Conservation (phyloP, 1,140 invertebrate species). For the Meloidogyne chitwoodi region DNA sequence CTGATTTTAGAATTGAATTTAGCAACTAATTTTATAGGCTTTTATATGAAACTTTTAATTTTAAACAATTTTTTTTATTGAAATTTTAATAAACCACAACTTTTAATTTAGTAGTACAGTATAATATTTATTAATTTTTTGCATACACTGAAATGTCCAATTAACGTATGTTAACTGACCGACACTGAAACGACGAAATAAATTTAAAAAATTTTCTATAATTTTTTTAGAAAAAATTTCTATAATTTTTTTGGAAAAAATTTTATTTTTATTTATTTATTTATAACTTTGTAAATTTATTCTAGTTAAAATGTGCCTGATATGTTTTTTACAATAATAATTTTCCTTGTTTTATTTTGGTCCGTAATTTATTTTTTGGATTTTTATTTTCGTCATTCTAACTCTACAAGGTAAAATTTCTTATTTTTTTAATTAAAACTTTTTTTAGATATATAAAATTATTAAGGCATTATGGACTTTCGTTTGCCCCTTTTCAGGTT, state of each 20-base stretch:
- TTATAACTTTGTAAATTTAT: neutral
- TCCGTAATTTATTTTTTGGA: conserved; percentile 22
- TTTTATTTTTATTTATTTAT: no score
- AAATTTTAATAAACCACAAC: no score
- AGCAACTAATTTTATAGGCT: neutral
- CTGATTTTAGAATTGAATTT: neutral
- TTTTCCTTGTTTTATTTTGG: conserved; percentile 34
- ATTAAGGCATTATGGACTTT: conserved; percentile 30
- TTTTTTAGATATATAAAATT: conserved; percentile 20
- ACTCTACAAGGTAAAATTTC: conserved; percentile 21
- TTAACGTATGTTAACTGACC: no score
- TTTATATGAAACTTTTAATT: no score
- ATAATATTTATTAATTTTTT: no score
- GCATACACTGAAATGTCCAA: no score
- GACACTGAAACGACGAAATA: no score
- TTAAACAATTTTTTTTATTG: no score
- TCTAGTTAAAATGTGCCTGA: neutral
- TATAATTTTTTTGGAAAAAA: no score
- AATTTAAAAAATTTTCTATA: no score
- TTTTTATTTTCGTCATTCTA: conserved; percentile 25
- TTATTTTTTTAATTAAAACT: neutral
- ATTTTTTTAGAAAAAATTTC: no score
- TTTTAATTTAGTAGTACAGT: no score
- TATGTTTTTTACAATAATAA: conserved; percentile 27
- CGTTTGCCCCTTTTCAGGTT: conserved; percentile 23